phyloP scores from a whole-genome alignment of 2,797 vertebrate species.

The Adelosebastes latens region DNA sequence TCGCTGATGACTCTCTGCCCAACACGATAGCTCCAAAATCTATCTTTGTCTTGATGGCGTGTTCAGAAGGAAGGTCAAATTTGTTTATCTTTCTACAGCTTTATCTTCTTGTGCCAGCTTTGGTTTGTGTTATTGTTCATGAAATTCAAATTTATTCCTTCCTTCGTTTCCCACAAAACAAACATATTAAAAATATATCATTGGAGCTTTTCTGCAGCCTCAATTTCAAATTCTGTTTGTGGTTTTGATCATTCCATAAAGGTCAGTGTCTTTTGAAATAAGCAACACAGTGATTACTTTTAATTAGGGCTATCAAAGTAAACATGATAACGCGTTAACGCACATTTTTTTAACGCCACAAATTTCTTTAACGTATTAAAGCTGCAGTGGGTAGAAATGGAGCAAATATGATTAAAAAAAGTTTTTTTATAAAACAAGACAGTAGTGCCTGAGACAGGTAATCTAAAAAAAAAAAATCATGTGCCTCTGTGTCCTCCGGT shows the following conservation, averaged over 20 bases:
- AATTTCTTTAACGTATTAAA: too few relatives aligned
- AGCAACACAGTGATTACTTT: slow-evolving; percentile 40
- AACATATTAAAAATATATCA: not conserved
- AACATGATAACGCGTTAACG: too few relatives aligned
- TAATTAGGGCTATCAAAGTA: not conserved
- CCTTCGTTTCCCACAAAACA: not conserved
- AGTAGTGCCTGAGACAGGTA: too few relatives aligned
- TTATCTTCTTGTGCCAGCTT: slow-evolving; percentile 16
- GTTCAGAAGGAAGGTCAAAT: slow-evolving; percentile 36
- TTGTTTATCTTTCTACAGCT: slow-evolving; percentile 20
- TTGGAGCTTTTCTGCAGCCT: not conserved
- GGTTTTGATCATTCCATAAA: slow-evolving; percentile 25
- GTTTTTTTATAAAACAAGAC: too few relatives aligned
- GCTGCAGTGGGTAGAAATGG: too few relatives aligned
- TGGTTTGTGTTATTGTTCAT: not conserved
- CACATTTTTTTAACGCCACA: too few relatives aligned
- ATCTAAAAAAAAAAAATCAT: too few relatives aligned
- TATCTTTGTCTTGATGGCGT: not conserved
- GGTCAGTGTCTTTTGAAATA: slow-evolving; percentile 35
- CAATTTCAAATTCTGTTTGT: slow-evolving; percentile 8
- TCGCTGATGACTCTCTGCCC: slow-evolving; percentile 37
- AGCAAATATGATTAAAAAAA: too few relatives aligned
- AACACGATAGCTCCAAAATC: slow-evolving; percentile 30
- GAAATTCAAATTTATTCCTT: slow-evolving; percentile 9
- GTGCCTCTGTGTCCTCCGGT: too few relatives aligned